phyloP scores from a whole-genome alignment of 2,113 vertebrate genomes.

The Pteropus alecto region DNA sequence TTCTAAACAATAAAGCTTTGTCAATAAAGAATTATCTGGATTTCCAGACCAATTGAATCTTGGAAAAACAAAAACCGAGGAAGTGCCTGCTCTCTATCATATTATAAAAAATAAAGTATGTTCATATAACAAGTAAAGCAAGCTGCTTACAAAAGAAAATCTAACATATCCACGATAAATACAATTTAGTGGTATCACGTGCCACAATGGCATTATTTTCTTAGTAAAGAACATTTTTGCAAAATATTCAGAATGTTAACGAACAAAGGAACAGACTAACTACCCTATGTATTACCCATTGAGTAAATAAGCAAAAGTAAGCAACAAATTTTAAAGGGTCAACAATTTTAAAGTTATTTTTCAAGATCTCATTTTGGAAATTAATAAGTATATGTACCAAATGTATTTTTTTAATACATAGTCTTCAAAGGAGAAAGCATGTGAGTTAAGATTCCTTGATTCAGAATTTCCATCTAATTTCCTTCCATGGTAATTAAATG shows the following conservation, averaged over 20 bases:
- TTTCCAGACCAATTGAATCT: neutral
- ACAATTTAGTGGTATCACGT: neutral
- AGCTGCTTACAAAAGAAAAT: neutral
- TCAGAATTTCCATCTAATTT: neutral
- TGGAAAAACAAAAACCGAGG: neutral
- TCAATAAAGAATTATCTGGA: neutral
- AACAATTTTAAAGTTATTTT: neutral
- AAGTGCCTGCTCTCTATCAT: neutral
- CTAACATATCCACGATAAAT: neutral
- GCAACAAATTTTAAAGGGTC: neutral
- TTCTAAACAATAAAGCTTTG: neutral
- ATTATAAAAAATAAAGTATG: neutral
- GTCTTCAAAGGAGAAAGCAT: neutral
- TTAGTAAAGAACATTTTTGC: neutral
- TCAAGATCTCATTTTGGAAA: conserved; percentile 28
- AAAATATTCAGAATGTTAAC: neutral
- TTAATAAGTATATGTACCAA: neutral
- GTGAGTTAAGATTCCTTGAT: neutral
- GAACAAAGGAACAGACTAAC: neutral
- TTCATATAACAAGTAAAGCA: neutral
- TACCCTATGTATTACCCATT: neutral
- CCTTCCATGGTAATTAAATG: neutral
- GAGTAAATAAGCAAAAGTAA: neutral
- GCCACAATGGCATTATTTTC: neutral
- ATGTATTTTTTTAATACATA: neutral